phyloP scores from a whole-genome alignment of 2,888 invertebrate species.

The Thera britannica region DNA sequence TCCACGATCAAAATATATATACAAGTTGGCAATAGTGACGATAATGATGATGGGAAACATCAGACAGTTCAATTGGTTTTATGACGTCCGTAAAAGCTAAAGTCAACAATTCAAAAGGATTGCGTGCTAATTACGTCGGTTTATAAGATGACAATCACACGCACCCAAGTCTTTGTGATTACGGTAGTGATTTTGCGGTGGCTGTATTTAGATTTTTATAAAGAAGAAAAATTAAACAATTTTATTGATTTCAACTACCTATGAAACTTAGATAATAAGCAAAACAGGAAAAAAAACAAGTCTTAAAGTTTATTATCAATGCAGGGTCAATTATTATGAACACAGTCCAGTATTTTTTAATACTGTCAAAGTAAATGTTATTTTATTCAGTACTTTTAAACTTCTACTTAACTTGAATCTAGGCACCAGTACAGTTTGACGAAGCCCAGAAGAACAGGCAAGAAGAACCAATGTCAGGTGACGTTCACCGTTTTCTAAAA shows the following conservation, averaged over 20 bases:
- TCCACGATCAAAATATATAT: too few species aligned
- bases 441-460: not conserved
- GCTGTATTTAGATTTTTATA: not conserved
- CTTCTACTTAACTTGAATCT: not conserved
- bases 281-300: too few species aligned
- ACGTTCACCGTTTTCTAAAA: not conserved
- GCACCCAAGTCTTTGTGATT: not conserved
- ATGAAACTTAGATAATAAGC: too few species aligned
- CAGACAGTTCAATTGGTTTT: not conserved
- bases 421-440: not conserved
- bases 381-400: too few species aligned
- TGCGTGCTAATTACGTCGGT: constrained; percentile 1
- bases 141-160: not conserved
- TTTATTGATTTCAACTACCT: too few species aligned
- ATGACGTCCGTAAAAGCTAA: not conserved
- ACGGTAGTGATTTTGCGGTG: not conserved
- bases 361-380: too few species aligned
- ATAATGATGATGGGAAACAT: too few species aligned
- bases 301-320: too few species aligned
- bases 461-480: not conserved
- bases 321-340: too few species aligned
- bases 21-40: too few species aligned
- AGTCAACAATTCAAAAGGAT: not conserved
- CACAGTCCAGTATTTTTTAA: too few species aligned
- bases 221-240: too few species aligned